Percentiles rank a stretch among this genome's conserved stretches.
Conservation (phyloP, 2,113 vertebrate genomes). For the Apaloderma vittatum region DNA sequence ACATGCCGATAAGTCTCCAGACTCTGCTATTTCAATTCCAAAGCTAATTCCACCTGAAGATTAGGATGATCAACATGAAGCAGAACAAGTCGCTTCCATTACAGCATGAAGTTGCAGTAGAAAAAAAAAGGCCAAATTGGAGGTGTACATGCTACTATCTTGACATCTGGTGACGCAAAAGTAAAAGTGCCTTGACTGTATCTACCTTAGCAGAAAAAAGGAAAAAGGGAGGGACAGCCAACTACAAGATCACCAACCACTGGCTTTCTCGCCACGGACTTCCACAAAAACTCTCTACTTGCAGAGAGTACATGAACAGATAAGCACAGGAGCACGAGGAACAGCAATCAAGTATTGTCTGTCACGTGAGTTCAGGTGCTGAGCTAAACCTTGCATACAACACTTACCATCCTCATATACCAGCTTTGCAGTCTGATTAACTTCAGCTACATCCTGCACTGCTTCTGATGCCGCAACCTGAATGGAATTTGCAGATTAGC, state of each 20-base stretch:
- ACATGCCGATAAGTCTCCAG: not conserved
- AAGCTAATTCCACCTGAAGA: not conserved
- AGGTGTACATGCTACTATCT: not conserved
- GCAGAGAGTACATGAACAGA: not conserved
- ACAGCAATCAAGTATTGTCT: not conserved
- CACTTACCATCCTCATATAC: constrained; percentile 96
- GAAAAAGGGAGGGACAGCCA: not conserved
- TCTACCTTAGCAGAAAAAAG: not conserved
- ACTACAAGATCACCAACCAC: not conserved
- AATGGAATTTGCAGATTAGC: constrained; percentile 47
- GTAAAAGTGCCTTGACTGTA: not conserved
- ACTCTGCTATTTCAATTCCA: not conserved
- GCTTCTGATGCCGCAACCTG: constrained; percentile 87
- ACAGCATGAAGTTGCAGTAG: not conserved
- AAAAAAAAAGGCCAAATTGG: not conserved
- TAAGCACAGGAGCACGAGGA: not conserved
- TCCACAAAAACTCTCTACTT: not conserved
- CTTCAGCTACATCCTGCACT: constrained; percentile 67
- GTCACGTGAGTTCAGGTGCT: not conserved
- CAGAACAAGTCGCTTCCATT: accelerated
- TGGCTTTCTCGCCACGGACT: not conserved
- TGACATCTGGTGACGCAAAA: not conserved
- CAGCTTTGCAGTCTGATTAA: constrained; percentile 89
- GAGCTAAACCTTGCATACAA: not conserved
- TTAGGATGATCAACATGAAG: not conserved